phyloP scores from a whole-genome alignment of 2,113 vertebrate species.

The Raja brachyura region DNA sequence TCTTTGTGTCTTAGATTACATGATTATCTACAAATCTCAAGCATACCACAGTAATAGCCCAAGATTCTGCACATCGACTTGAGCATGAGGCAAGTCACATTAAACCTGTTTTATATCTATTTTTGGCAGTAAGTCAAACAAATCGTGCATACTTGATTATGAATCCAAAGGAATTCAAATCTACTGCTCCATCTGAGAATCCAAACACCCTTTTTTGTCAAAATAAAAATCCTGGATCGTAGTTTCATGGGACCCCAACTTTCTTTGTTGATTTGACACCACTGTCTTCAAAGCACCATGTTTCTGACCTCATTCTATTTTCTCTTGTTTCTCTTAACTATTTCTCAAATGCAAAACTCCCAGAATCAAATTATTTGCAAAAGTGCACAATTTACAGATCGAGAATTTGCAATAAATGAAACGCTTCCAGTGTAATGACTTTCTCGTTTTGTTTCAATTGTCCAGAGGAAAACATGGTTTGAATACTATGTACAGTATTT shows the following conservation, averaged over 20 bases:
- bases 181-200: background rate
- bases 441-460: background rate
- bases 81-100: background rate
- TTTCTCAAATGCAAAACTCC: background rate
- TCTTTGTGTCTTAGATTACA: background rate
- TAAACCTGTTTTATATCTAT: background rate
- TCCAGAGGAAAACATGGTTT: background rate
- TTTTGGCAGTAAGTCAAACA: background rate
- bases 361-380: background rate
- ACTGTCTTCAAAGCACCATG: background rate
- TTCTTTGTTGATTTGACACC: background rate
- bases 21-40: conserved; percentile 15
- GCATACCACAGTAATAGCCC: background rate
- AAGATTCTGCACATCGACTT: background rate
- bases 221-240: background rate
- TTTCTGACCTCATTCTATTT: background rate
- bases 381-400: background rate
- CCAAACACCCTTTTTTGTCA: background rate
- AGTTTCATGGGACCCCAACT: background rate
- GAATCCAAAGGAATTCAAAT: conserved; percentile 27
- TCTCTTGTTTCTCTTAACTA: background rate
- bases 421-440: background rate
- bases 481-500: background rate
- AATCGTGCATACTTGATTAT: background rate
- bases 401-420: background rate